These are phyloP conservation scores for Peromyscus aztecus DNA, from an alignment of 2,797 vertebrate genomes.

Conservation along the genomic window DNA sequence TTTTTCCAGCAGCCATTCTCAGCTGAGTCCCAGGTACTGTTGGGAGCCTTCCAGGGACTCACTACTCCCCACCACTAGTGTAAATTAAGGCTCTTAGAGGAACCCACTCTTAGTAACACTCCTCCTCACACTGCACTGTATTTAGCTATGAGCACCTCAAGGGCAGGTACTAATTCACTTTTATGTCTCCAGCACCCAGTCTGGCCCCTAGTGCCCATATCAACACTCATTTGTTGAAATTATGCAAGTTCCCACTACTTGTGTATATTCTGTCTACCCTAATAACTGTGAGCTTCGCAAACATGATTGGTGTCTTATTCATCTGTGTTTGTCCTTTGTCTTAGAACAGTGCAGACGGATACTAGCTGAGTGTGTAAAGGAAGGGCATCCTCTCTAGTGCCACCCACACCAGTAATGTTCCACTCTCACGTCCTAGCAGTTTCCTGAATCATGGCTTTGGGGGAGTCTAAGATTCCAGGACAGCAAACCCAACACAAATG, in stretches of 20 bases:
- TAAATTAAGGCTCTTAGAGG: accelerated
- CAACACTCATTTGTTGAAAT: accelerated
- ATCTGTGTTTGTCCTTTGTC: neutral
- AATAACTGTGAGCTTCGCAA: neutral
- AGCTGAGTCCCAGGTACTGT: neutral
- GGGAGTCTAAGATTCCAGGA: neutral
- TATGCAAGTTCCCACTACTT: accelerated
- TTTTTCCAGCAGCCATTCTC: neutral
- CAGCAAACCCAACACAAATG: neutral
- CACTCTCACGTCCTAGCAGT: neutral
- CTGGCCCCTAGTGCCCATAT: neutral
- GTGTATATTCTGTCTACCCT: neutral
- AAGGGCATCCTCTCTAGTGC: accelerated
- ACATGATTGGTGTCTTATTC: neutral
- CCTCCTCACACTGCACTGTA: neutral
- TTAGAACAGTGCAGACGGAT: neutral
- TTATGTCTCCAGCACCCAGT: accelerated
- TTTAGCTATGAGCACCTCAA: neutral
- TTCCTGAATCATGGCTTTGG: neutral
- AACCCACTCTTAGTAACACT: neutral
- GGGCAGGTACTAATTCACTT: neutral
- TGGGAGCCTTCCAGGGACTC: neutral
- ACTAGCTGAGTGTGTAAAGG: accelerated
- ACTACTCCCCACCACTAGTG: accelerated
- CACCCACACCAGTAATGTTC: neutral